phyloP scores from a whole-genome alignment of 2,113 vertebrate species.

The Oriolus oriolus region DNA sequence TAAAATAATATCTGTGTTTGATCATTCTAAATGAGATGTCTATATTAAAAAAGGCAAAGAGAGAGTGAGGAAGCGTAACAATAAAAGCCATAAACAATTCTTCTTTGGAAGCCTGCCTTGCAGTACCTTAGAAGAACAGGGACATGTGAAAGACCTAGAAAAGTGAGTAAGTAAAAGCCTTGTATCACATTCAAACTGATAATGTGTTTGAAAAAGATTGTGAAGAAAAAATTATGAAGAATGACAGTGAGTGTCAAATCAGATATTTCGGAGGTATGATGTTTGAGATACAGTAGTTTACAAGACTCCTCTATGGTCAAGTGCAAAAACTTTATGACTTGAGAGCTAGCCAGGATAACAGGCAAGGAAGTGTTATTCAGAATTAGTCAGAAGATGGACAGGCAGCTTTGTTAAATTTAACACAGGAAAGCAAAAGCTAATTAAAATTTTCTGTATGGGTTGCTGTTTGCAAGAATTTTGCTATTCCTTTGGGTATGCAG shows the following conservation, averaged over 20 bases:
- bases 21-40: neutral
- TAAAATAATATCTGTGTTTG: neutral
- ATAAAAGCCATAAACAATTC: neutral
- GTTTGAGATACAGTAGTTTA: neutral
- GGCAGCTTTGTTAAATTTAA: neutral
- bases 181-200: neutral
- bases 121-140: neutral
- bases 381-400: neutral
- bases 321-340: neutral
- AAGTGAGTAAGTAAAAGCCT: neutral
- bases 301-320: neutral
- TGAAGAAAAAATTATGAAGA: neutral
- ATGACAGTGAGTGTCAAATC: neutral
- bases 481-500: neutral
- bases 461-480: conserved; percentile 7
- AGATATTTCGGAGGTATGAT: neutral
- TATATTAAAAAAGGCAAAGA: neutral
- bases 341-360: neutral
- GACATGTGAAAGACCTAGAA: neutral
- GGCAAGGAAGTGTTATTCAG: neutral
- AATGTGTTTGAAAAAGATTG: neutral
- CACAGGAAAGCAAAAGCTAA: neutral
- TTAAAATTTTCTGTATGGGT: neutral
- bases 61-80: neutral
- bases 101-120: neutral